Base-by-base conservation (phyloP, 2,113 vertebrate species). In the Pardalotus punctatus region DNA sequence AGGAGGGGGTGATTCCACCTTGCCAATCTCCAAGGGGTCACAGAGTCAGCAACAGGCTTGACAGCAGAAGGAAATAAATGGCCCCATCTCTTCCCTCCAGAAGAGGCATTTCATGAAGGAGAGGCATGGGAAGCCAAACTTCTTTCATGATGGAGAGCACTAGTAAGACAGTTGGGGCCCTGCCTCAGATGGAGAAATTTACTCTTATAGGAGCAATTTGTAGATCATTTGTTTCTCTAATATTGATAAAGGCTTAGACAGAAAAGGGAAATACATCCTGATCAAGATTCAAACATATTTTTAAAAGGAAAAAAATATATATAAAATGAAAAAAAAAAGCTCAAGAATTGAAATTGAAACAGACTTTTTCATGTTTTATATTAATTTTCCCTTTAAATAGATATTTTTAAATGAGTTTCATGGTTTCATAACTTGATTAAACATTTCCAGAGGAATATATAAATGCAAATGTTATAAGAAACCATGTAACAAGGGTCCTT, bases 101-200 rank as follows among this genome's bases (percentile, higher is more conserved):
- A 62, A 81, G 20, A 66, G 9, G 21, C 14, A 50, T 77, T 93
- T 94, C 35, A 74, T 45, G 47, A 51, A 70, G 47, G 33, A 54
- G 48, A 89, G 50, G 58, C 47, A 29, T 4, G 53, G 76, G 71
- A 80, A 88, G 33, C 6, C 5, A 5, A 4, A 42, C 61, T 67
- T 76, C 33, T 74, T 81, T 71, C 56, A 67, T 71, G 53, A 43
- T 31, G 9, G 40, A 69, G 53, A 43, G 12, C 12, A 33, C 14
- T 1, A 1, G 21, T n/a, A 51, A 61, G 29, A 76, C 18, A 71
- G 74, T 7, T 0, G 1, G 10, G 48, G 25, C 23, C 12, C 17
- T 78, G 36, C 4, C 20, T 70, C 22, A 78, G 47, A 57, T 8
- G 31, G 22, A 87, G 31, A 6, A 81, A 87, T 45, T 67, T 81